Evolutionary conservation across 2,797 vertebrate species (phyloP), one percentile per base, ranked within the genome.

Genomic region (Lemur catta): DNA sequence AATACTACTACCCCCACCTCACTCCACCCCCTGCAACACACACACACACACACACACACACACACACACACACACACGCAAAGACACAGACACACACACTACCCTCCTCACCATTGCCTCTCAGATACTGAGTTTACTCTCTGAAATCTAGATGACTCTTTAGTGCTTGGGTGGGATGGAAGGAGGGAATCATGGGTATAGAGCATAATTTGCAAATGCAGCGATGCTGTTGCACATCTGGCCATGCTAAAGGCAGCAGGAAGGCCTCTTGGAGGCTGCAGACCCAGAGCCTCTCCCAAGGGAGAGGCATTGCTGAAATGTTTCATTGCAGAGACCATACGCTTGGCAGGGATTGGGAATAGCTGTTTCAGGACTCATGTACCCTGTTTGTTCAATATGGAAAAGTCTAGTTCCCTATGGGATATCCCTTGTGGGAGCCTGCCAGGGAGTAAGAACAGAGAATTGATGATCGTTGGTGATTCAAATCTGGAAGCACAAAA

Each of bases 381-480:
- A 96, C 97, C 95, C 96, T 98, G 97, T 98, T 98, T 97, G 96
- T 98, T 98, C 97, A 97, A 33, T 98, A 97, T 98, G 97, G 97
- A 98, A 98, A 97, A 97, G 97, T 97, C 97, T 97, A 91, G 94
- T 96, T 98, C 97, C 97, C 97, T 97, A 81, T 97, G 97, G 97
- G 96, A 97, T 97, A 97, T 96, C 97, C 97, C 97, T 96, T 96
- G 86, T 98, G 97, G 97, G 97, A 97, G 93, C 81, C 96, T 97
- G 97, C 97, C 97, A 97, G 91, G 92, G 97, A 96, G 89, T 95
- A 90, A 92, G 96, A 97, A 97, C 96, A 96, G 95, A 97, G 96
- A 97, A 98, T 97, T 97, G 97, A 97, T 97, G 97, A 97, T 96
- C 91, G 96, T 95, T 97, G 95, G 96, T 97, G 97, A 97, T 90